Evolutionary conservation across 1,140 invertebrate species (phyloP), one percentile per base, ranked within the genome.

Genomic region (Caerostris darwini): DNA sequence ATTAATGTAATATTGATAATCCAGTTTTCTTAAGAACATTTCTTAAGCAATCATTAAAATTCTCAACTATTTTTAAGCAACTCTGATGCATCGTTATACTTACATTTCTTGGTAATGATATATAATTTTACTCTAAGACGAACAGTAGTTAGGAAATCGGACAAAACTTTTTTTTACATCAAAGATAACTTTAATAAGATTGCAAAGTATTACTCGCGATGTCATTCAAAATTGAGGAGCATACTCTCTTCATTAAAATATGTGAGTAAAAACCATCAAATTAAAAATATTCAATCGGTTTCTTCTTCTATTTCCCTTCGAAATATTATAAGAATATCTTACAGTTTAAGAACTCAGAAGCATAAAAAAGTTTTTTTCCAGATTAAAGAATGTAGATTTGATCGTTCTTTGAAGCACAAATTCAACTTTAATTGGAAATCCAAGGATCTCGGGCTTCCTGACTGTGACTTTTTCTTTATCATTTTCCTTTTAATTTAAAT

Each of bases 171-270:
- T 34, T n/a, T 6, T 67, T 14, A 5, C n/a, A 17, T 7, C 17
- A 67, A 67, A 8, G 3, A 14, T 77, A 77, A 77, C 50, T 53
- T 50, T 53, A 77, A 77, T 34, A 34, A 77, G 10, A 77, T 53
- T 34, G 7, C 4, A 5, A 77, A 77, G 34, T 77, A 77, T 50
- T 10, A 8, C 7, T n/a, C 17, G 53, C 56, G 5, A 83, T 8
- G 56, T 6, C 3, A n/a, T 83, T 83, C 6, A 56, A 83, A 58
- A 83, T 58, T 56, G 57, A 57, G 54, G 54, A 83, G 53, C 54
- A 83, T 83, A 58, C 57, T 57, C 53, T 83, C 54, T 50, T 77
- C 82, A 83, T 83, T 56, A 57, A 83, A 56, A 83, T 57, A n/a
- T 57, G 19, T n/a, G 7, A 7, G 2, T 34, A 34, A 34, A 83